phyloP scores from a whole-genome alignment of 2,113 vertebrate species.

The Poeciliopsis prolifica region DNA sequence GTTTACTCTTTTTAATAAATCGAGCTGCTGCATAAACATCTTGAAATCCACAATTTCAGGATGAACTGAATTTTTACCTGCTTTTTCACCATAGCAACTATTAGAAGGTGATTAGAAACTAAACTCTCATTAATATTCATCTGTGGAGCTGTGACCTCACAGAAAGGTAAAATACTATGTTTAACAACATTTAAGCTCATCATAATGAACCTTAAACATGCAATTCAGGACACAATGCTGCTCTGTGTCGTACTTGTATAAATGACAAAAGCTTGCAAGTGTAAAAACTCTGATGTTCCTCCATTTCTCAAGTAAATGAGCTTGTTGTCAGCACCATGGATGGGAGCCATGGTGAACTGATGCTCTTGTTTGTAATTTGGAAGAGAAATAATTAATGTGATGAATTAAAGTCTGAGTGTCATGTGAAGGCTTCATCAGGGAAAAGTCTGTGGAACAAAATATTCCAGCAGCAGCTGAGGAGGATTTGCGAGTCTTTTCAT shows the following conservation, averaged over 20 bases:
- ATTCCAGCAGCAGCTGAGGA: slow-evolving; percentile 20
- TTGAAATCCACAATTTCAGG: too few species aligned
- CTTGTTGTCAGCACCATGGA: slow-evolving; percentile 19
- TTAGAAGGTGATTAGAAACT: background rate
- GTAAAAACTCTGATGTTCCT: slow-evolving; percentile 12
- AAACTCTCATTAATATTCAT: background rate
- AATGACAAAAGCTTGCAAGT: slow-evolving; percentile 11
- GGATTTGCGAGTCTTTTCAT: background rate
- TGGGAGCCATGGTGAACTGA: slow-evolving; percentile 64
- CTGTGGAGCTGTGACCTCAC: background rate
- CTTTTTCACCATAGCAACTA: background rate
- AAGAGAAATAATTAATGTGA: slow-evolving; percentile 61
- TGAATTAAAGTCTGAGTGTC: slow-evolving; percentile 34
- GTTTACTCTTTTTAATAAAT: too few species aligned
- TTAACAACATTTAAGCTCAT: background rate
- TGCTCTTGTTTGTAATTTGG: slow-evolving; percentile 61
- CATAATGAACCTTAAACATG: slow-evolving; percentile 1
- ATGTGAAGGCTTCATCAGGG: slow-evolving; percentile 44
- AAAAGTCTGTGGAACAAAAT: slow-evolving; percentile 3
- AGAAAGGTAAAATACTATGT: background rate
- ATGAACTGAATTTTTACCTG: background rate
- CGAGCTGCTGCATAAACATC: too few species aligned
- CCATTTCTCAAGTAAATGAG: slow-evolving; percentile 56
- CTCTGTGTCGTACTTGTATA: background rate
- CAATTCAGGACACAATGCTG: slow-evolving; percentile 2